Conservation (phyloP, 1,140 invertebrate genomes). For the Aphelenchoides fujianensis region DNA sequence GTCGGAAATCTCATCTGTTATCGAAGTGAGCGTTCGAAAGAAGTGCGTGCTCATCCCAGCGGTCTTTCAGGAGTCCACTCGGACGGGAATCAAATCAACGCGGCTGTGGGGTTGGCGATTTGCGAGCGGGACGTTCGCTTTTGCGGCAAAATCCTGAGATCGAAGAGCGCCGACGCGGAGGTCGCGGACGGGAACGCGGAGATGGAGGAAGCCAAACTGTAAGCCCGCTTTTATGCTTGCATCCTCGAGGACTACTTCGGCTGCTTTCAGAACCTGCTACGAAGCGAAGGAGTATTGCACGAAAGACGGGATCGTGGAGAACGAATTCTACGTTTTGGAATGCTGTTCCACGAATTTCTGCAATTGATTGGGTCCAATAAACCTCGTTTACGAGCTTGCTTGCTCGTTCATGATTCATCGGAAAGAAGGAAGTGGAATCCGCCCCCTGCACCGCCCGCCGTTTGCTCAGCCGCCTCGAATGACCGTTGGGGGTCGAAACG, state of each 20-base stretch:
- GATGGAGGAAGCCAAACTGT: neutral
- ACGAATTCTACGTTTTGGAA: conserved; percentile 3
- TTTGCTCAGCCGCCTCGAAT: neutral
- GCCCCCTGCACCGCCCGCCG: neutral
- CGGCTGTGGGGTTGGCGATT: neutral
- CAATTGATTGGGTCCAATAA: neutral
- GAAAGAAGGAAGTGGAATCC: neutral
- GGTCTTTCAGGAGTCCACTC: neutral
- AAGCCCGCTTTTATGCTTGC: neutral
- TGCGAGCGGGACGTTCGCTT: neutral
- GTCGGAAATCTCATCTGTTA: neutral
- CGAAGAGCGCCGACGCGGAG: neutral
- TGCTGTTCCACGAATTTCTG: neutral
- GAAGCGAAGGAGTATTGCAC: neutral
- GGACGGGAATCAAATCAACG: neutral
- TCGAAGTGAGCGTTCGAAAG: neutral
- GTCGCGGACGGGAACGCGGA: neutral
- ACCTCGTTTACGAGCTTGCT: neutral
- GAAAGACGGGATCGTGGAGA: neutral
- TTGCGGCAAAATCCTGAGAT: neutral
- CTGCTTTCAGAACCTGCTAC: neutral
- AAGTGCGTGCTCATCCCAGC: neutral
- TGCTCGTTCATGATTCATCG: neutral
- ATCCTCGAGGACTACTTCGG: neutral
- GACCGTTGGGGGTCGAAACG: no score